Evolutionary conservation across 2,113 vertebrate genomes (phyloP).

Genomic region (Isichthys henryi): DNA sequence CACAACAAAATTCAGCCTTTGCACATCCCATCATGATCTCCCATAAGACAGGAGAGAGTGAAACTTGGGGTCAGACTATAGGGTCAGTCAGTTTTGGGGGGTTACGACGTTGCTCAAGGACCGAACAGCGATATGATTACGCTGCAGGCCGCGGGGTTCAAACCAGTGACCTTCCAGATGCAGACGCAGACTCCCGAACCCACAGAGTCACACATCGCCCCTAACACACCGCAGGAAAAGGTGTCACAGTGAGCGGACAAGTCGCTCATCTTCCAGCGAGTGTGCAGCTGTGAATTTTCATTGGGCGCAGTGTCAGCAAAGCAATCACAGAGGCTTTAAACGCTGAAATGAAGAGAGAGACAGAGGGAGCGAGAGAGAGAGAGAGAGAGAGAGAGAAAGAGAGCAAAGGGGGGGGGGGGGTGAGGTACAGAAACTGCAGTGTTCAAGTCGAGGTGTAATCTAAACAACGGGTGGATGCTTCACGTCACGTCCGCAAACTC

Average conservation of each 20-base stretch:
- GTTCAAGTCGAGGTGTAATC: slow-evolving; percentile 19
- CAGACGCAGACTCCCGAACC: not conserved
- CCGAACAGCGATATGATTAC: not conserved
- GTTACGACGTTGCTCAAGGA: not conserved
- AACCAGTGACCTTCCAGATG: not conserved
- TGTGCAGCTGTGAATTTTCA: not conserved
- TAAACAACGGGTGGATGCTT: slow-evolving; percentile 22
- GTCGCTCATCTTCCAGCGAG: not conserved
- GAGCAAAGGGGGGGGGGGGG: not conserved
- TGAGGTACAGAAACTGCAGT: slow-evolving; percentile 8
- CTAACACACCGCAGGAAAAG: not conserved
- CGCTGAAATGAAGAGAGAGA: not conserved
- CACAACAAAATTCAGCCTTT: not conserved
- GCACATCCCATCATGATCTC: not conserved
- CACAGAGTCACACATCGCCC: not conserved
- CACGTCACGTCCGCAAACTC: slow-evolving; percentile 17
- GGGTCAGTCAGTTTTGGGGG: not conserved
- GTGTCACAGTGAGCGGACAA: not conserved
- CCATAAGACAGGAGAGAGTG: not conserved
- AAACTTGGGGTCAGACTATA: not conserved
- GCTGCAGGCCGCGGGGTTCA: not conserved
- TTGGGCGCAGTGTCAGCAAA: not conserved
- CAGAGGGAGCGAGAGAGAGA: slow-evolving; percentile 12
- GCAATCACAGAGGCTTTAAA: slow-evolving; percentile 2
- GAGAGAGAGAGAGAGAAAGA: not conserved